Percentiles rank a stretch among this genome's conserved stretches.
phyloP scores from a whole-genome alignment of 2,797 vertebrate species.

The Falco columbarius region DNA sequence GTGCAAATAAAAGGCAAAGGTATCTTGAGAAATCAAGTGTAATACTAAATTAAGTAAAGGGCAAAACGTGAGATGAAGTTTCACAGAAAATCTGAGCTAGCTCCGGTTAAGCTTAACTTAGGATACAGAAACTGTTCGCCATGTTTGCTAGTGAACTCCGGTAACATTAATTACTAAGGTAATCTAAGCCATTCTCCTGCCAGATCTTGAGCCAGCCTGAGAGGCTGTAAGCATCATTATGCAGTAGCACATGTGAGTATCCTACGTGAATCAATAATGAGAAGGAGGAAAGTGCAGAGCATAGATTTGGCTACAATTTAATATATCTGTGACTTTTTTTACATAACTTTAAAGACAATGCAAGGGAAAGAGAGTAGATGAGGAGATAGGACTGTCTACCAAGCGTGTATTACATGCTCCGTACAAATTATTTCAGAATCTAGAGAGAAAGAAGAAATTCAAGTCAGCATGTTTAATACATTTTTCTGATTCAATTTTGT shows the following conservation, averaged over 20 bases:
- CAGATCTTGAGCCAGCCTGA: not conserved
- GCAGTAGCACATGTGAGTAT: not conserved
- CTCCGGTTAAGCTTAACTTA: not conserved
- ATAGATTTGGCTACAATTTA: not conserved
- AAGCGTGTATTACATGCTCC: not conserved
- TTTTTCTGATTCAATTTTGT: not conserved
- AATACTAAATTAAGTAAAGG: not conserved
- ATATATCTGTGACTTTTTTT: not conserved
- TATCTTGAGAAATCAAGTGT: not conserved
- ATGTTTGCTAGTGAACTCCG: not conserved
- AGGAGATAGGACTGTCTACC: not conserved
- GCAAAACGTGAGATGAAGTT: not conserved
- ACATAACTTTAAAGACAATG: not conserved
- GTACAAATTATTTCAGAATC: not conserved
- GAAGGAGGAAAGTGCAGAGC: not conserved
- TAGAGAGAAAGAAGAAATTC: not conserved
- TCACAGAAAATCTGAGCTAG: constrained; percentile 10
- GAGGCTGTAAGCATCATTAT: not conserved
- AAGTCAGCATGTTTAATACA: not conserved
- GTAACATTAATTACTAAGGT: not conserved
- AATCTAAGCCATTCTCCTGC: not conserved
- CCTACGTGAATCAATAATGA: not conserved
- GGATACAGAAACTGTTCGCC: not conserved
- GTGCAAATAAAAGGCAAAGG: not conserved
- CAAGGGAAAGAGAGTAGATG: not conserved